Evolutionary conservation across 2,797 vertebrate species (phyloP).

Genomic region (Bucorvus abyssinicus): DNA sequence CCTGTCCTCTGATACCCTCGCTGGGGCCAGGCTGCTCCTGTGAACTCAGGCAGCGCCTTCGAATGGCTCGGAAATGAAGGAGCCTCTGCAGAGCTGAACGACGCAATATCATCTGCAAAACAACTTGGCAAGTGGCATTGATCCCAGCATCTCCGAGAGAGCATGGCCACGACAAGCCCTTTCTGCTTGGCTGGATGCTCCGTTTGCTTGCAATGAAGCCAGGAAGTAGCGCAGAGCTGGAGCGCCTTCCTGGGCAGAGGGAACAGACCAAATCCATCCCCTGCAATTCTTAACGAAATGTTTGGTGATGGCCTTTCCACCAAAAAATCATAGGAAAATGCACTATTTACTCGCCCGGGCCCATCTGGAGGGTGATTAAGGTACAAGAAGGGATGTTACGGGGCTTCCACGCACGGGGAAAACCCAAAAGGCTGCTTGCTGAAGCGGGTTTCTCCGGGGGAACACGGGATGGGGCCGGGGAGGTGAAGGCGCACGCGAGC

Average conservation of each 20-base stretch:
- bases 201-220: neutral
- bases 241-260: neutral
- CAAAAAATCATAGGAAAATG: neutral
- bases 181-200: neutral
- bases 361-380: neutral
- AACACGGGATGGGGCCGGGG: neutral
- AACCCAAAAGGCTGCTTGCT: neutral
- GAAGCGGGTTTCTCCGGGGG: neutral
- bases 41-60: neutral
- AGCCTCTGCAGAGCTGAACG: neutral
- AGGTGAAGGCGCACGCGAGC: neutral
- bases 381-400: neutral
- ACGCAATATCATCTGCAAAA: slow-evolving; percentile 27
- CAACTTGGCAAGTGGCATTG: neutral
- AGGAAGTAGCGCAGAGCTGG: neutral
- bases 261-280: neutral
- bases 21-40: neutral
- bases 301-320: neutral
- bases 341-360: fast-evolving
- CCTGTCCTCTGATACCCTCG: neutral
- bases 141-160: slow-evolving; percentile 11
- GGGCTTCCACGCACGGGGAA: no score
- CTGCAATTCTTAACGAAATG: neutral
- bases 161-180: neutral
- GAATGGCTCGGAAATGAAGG: neutral